Conservation (phyloP, 2,113 vertebrate genomes). For the Crotalus tigris region DNA sequence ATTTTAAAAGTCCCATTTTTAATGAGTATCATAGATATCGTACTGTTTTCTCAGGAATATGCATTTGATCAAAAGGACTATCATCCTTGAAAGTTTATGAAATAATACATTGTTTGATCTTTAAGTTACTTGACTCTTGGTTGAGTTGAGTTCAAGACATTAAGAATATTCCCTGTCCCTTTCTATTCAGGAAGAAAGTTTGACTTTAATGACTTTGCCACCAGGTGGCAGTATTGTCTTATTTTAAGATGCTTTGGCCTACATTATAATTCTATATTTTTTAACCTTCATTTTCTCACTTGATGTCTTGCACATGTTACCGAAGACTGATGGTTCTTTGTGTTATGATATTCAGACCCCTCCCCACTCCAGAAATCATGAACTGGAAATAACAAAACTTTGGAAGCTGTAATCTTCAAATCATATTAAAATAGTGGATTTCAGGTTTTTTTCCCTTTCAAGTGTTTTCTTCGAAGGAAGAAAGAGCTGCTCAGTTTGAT, state of each 20-base stretch:
- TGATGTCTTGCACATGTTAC: not conserved
- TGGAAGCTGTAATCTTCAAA: not conserved
- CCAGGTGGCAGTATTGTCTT: conserved; percentile 20
- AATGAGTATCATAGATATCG: not conserved
- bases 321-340: not conserved
- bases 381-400: not conserved
- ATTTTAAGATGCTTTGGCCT: fast-evolving
- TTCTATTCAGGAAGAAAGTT: not conserved
- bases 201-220: not conserved
- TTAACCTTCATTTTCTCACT: not conserved
- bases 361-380: not conserved
- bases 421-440: not conserved
- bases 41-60: not conserved
- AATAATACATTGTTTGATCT: not conserved
- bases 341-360: not conserved
- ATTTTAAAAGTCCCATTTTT: not conserved
- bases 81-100: not conserved
- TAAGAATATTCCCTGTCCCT: not conserved
- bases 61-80: not conserved
- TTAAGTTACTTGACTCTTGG: not conserved
- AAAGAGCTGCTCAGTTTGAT: not conserved
- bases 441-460: not conserved
- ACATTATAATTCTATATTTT: fast-evolving
- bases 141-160: not conserved
- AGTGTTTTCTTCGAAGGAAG: not conserved